These are phyloP conservation scores for Antechinus stuartii DNA, from an alignment of 2,113 vertebrate species.

Conservation along the genomic window DNA sequence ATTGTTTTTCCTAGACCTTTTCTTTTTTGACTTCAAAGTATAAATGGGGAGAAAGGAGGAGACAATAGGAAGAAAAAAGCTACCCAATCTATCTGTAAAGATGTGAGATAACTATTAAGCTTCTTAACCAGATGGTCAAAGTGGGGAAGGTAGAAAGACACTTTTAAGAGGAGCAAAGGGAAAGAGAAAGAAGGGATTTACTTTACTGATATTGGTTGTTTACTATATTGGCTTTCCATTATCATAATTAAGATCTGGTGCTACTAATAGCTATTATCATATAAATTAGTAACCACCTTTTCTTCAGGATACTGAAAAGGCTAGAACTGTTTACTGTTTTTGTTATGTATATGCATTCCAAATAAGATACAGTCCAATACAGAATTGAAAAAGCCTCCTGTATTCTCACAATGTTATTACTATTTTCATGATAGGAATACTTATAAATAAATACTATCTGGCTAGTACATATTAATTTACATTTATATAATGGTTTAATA, in stretches of 20 bases:
- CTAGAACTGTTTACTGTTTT: neutral
- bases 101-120: neutral
- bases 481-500: neutral
- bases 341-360: neutral
- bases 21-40: neutral
- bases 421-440: neutral
- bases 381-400: neutral
- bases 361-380: neutral
- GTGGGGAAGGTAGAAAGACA: neutral
- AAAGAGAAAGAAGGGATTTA: neutral
- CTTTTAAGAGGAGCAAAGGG: neutral
- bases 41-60: neutral
- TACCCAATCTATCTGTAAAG: neutral
- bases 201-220: neutral
- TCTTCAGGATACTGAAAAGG: neutral
- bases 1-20: neutral
- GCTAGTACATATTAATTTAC: neutral
- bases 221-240: neutral
- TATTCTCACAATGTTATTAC: neutral
- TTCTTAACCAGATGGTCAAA: neutral
- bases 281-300: neutral
- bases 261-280: neutral
- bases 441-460: neutral
- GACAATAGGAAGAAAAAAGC: neutral
- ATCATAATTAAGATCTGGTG: neutral